Evolutionary conservation across 2,113 vertebrate genomes (phyloP).

Genomic region (Podiceps cristatus): DNA sequence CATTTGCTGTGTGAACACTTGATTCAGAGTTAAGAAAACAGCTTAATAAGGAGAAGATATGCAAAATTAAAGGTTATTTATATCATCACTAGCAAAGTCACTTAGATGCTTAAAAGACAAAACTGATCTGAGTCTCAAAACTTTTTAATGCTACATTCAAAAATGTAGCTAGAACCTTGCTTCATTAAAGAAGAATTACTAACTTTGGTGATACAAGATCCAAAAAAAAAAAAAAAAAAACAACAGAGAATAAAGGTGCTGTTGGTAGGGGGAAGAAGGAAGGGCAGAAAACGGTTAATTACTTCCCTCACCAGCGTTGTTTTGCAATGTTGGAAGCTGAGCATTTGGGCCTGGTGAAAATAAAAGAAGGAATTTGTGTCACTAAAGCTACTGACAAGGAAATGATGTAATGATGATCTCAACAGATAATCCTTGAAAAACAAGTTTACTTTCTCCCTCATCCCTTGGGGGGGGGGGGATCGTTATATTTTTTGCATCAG

Average conservation of each 20-base stretch:
- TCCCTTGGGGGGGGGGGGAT: background rate
- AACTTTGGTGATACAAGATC: background rate
- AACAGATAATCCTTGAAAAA: background rate
- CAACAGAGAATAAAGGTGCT: background rate
- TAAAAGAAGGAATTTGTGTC: background rate
- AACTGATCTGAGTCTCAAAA: background rate
- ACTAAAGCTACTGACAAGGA: background rate
- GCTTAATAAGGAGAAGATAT: constrained; percentile 59
- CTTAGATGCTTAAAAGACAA: constrained; percentile 31
- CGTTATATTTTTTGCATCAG: background rate
- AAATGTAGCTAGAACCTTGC: background rate
- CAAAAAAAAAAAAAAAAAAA: no score
- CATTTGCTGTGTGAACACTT: constrained; percentile 72
- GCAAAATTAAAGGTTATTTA: constrained; percentile 74
- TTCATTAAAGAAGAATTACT: background rate
- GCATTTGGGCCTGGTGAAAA: background rate
- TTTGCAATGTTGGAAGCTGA: background rate
- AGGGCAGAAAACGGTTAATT: background rate
- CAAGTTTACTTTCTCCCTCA: background rate
- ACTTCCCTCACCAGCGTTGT: background rate
- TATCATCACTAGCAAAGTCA: constrained; percentile 35
- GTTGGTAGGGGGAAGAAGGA: background rate
- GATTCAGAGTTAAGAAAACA: constrained; percentile 71
- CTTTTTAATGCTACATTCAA: background rate
- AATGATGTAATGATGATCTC: background rate